These are phyloP conservation scores for Sitta europaea DNA, from an alignment of 2,113 vertebrate genomes.

Conservation along the genomic window DNA sequence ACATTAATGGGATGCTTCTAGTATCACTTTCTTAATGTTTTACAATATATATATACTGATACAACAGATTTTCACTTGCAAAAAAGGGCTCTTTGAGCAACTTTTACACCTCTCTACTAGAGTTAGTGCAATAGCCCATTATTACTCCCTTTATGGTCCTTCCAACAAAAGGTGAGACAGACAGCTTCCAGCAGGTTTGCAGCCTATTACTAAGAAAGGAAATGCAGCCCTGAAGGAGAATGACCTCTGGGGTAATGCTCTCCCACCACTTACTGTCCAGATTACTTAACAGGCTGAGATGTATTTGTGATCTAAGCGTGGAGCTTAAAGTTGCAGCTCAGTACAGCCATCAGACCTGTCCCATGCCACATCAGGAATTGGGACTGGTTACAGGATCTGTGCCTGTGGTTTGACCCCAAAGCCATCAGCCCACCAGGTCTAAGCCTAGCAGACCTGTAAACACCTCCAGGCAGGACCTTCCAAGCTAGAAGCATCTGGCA, in stretches of 20 bases:
- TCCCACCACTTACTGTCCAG: background rate
- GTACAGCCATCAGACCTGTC: background rate
- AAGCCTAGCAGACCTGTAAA: background rate
- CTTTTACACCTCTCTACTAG: background rate
- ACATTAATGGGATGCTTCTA: background rate
- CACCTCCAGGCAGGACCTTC: background rate
- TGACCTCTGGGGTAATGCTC: background rate
- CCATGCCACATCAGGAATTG: fast-evolving
- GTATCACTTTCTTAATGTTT: background rate
- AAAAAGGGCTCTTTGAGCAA: background rate
- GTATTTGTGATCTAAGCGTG: background rate
- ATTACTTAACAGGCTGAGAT: background rate
- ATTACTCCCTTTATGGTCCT: background rate
- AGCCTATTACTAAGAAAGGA: background rate
- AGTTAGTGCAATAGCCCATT: background rate
- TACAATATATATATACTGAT: background rate
- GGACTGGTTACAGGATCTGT: background rate
- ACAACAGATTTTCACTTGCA: background rate
- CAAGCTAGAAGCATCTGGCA: background rate
- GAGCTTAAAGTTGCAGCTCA: background rate
- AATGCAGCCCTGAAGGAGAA: background rate
- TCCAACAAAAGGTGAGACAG: background rate
- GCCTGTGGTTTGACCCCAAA: background rate
- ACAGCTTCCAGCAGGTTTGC: background rate
- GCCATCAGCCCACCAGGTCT: background rate